Evolutionary conservation across 2,113 vertebrate species (phyloP), one percentile per base, ranked within the genome.

Genomic region (Colistium nudipinnis): DNA sequence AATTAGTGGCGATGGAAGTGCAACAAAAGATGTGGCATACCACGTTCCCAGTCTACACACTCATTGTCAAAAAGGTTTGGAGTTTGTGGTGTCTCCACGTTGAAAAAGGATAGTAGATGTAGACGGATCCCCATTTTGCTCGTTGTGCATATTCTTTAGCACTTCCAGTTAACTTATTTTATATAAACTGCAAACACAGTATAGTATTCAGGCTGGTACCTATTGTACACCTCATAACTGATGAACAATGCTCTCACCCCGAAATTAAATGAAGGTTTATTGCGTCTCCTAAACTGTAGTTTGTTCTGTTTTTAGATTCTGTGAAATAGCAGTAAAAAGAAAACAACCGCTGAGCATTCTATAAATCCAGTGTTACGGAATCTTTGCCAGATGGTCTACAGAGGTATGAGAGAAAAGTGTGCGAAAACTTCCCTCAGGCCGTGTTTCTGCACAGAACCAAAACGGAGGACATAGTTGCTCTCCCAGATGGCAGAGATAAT

Each of bases 1-100:
- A 77, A 62, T 81, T 71, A 75, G 55, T 36, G 47, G 57, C 12
- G 66, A 72, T 73, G 78, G 82, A 61, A 60, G 65, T 67, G 69
- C 43, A 67, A 20, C 28, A 62, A 85, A 85, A 66, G 45, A 80
- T 52, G 59, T 69, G 75, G 39, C 39, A 27, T 3, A 12, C 44
- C 12, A 14, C 19, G 48, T 7, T 19, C 62, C 35, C 35, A 66
- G 70, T 72, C 49, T 52, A 24, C 45, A 60, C 7, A 39, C 27
- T 44, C 61, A 81, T 64, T 36, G 44, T 31, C n/a, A 49, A 59
- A 19, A 54, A 49, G 36, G 39, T 70, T 66, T 53, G 13, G 30
- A 64, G 14, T 11, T 12, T 69, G 0, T 6, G 30, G 11, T 39
- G 41, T 13, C 6, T 36, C 8, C 24, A 41, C 44, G 45, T 7